These are phyloP conservation scores for Eurosta solidaginis DNA, from an alignment of 1,140 invertebrate species.

Conservation along the genomic window DNA sequence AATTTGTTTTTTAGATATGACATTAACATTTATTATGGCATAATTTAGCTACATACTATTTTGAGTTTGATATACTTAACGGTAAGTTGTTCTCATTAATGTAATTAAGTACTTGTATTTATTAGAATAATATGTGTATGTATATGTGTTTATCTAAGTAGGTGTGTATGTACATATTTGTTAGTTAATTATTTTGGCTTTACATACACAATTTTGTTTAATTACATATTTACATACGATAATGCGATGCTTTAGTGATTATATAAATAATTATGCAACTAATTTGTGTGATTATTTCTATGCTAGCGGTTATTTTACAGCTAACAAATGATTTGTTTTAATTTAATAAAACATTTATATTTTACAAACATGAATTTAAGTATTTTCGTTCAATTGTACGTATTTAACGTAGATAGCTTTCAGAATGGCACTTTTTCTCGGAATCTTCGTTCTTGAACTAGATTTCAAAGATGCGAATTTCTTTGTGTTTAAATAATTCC, in stretches of 20 bases:
- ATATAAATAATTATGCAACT: background rate
- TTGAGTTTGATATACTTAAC: background rate
- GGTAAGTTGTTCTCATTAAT: background rate
- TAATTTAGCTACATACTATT: conserved; percentile 9
- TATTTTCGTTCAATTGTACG: background rate
- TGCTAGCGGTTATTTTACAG: background rate
- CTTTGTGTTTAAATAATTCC: too few relatives aligned
- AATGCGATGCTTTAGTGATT: too few relatives aligned
- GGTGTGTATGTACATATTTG: background rate
- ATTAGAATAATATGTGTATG: background rate
- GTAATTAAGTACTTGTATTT: conserved; percentile 26
- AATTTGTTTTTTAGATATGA: conserved; percentile 8
- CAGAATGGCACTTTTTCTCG: too few relatives aligned
- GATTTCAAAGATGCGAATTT: too few relatives aligned
- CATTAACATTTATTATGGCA: conserved; percentile 17
- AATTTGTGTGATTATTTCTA: background rate
- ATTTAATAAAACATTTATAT: background rate
- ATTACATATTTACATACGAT: too few relatives aligned
- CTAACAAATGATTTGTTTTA: background rate
- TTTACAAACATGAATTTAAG: conserved; percentile 9
- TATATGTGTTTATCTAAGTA: background rate
- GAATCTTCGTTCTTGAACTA: too few relatives aligned
- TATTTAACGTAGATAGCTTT: too few relatives aligned
- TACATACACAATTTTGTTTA: too few relatives aligned
- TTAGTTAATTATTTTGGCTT: too few relatives aligned